A percentile compares a stretch with the other conserved stretches of the same genome.
These are phyloP conservation scores for Salvelinus namaycush DNA, from an alignment of 2,113 vertebrate species.

Conservation along the genomic window DNA sequence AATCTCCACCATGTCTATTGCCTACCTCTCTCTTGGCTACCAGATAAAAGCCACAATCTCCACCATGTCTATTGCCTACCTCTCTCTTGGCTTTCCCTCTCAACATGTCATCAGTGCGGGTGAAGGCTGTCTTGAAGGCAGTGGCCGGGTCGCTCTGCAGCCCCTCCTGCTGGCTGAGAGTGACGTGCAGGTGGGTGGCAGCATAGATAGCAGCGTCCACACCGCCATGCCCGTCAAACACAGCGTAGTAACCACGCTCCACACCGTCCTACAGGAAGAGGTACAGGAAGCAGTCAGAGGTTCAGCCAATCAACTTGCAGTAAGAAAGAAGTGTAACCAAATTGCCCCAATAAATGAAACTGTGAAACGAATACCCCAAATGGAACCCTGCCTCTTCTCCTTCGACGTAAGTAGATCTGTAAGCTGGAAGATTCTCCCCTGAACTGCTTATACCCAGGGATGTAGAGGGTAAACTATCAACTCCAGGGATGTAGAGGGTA, in stretches of 20 bases:
- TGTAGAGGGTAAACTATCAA: too few relatives aligned
- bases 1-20: not conserved
- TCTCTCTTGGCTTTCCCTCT: slow-evolving; percentile 86
- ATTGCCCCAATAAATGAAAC: too few relatives aligned
- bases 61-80: slow-evolving; percentile 67
- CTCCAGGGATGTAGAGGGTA: too few relatives aligned
- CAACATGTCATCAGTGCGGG: slow-evolving; percentile 86
- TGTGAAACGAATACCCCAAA: too few relatives aligned
- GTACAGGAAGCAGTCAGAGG: not conserved
- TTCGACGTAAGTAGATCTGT: too few relatives aligned
- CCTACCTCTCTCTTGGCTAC: slow-evolving; percentile 89
- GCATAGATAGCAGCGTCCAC: slow-evolving; percentile 87
- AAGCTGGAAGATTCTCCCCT: too few relatives aligned
- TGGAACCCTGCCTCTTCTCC: too few relatives aligned
- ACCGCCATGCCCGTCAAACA: slow-evolving; percentile 94
- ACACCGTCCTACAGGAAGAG: slow-evolving; percentile 73
- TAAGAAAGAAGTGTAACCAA: too few relatives aligned
- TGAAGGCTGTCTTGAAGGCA: slow-evolving; percentile 84
- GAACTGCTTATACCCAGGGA: too few relatives aligned
- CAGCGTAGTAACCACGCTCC: slow-evolving; percentile 84
- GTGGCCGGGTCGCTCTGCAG: slow-evolving; percentile 71
- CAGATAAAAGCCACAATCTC: not conserved
- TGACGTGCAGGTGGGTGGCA: slow-evolving; percentile 84
- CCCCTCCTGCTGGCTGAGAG: slow-evolving; percentile 73
- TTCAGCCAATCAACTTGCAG: too few relatives aligned